Base-by-base conservation (phyloP, 2,888 invertebrate species). In the Perithous albicinctus region DNA sequence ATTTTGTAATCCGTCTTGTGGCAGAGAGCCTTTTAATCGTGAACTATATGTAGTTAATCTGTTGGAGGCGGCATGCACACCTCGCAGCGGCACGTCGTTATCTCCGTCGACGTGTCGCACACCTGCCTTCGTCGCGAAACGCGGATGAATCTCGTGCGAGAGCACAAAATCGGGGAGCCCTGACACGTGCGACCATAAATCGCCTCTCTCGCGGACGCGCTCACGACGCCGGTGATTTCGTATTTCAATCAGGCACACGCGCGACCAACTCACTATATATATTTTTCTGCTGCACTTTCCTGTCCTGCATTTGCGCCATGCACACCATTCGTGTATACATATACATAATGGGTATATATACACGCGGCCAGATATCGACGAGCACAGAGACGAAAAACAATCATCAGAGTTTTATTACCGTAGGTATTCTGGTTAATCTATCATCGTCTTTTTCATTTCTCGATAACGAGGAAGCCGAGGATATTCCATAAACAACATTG, bases 101-200 rank as follows among this genome's bases (percentile, higher is more conserved):
- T 83, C 83, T 80, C 56, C 26, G 48, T 56, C 72, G 77, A 77
- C 83, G 77, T 83, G 83, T 77, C 83, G 73, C 59, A 35, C 80
- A 80, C 77, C 83, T 80, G 83, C 74, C 63, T 69, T 15, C 56
- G 32, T 29, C 61, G n/a, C 61, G 23, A 20, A 35, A 48, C 41
- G 63, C 56, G 78, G 38, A 70, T 64, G 51, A 72, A 32, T 66
- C 73, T 61, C 67, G 84, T 84, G 82, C 48, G 56, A 32, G 76
- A 77, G 51, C 23, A 70, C 79, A 77, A 76, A 82, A 63, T 84
- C 77, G 82, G 75, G 80, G 86, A 85, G 87, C 79, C 56, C 77
- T 38, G 63, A 61, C 69, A 63, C 75, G 69, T 87, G 82, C 69
- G 84, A 85, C 85, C 80, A 84, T 77, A 84, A 77, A 80, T 81